Evolutionary conservation across 2,113 vertebrate species (phyloP).

Genomic region (Cryptomyrus ogoouensis): DNA sequence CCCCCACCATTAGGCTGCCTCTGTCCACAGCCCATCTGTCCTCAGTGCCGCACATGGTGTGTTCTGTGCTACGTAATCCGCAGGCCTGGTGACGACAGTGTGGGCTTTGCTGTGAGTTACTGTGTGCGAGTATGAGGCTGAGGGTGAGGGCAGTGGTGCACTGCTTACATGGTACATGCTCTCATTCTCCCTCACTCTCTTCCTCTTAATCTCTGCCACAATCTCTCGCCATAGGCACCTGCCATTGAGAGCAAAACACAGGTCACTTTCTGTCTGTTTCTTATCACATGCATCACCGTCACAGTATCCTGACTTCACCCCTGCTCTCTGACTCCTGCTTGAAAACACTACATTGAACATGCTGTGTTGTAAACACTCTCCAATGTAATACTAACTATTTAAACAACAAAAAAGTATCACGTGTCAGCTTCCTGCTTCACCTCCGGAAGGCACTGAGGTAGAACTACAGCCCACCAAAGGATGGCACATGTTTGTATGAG

Average conservation of each 20-base stretch:
- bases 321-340: not conserved
- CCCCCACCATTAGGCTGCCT: not conserved
- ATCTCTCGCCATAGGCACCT: not conserved
- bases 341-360: not conserved
- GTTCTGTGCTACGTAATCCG: not conserved
- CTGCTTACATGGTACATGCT: no score
- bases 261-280: not conserved
- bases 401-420: not conserved
- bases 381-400: not conserved
- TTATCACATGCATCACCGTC: not conserved
- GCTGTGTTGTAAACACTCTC: not conserved
- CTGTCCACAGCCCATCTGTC: not conserved
- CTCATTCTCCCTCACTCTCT: not conserved
- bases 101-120: not conserved
- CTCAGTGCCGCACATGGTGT: not conserved
- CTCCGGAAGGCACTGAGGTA: not conserved
- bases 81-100: not conserved
- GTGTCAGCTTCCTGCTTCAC: not conserved
- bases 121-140: not conserved
- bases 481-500: not conserved
- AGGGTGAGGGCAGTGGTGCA: accelerated
- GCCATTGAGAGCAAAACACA: not conserved
- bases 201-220: not conserved
- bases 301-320: not conserved
- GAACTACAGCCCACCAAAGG: not conserved